These are phyloP conservation scores for Arrhopalites spinosus DNA, from an alignment of 2,888 invertebrate genomes.

Conservation along the genomic window DNA sequence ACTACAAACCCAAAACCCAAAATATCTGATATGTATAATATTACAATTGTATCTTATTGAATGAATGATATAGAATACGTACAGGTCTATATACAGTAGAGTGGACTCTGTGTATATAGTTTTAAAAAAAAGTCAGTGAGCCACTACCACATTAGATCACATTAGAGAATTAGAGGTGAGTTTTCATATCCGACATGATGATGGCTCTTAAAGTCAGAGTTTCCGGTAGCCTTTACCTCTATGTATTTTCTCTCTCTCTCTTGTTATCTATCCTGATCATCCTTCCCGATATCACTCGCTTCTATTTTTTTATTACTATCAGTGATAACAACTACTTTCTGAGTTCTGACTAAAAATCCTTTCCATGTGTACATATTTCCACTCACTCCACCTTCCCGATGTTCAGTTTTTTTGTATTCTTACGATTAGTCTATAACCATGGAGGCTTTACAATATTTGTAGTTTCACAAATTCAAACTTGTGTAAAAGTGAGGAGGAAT, in stretches of 20 bases:
- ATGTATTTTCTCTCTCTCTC: constrained; percentile 23
- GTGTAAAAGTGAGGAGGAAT: neutral
- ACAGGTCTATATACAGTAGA: too few relatives aligned
- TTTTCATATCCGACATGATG: constrained; percentile 18
- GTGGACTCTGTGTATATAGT: too few relatives aligned
- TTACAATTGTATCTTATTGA: too few relatives aligned
- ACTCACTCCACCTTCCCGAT: constrained; percentile 8
- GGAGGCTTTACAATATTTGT: too few relatives aligned
- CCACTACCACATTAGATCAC: too few relatives aligned
- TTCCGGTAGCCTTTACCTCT: constrained; percentile 17
- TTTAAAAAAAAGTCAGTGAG: neutral
- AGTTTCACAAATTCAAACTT: too few relatives aligned
- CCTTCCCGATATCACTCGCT: constrained; percentile 38
- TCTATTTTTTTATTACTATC: constrained; percentile 25
- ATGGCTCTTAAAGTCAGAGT: constrained; percentile 19
- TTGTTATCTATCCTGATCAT: constrained; percentile 35
- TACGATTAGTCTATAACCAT: too few relatives aligned
- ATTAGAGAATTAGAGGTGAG: constrained; percentile 11
- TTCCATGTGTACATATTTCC: too few relatives aligned
- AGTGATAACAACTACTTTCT: constrained; percentile 24
- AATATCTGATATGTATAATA: too few relatives aligned
- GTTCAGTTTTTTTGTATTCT: neutral
- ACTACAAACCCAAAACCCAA: too few relatives aligned
- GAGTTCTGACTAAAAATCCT: constrained; percentile 13
- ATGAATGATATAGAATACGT: too few relatives aligned